Conservation (phyloP, 2,888 invertebrate genomes). For the Mimumesa dahlbomi region DNA sequence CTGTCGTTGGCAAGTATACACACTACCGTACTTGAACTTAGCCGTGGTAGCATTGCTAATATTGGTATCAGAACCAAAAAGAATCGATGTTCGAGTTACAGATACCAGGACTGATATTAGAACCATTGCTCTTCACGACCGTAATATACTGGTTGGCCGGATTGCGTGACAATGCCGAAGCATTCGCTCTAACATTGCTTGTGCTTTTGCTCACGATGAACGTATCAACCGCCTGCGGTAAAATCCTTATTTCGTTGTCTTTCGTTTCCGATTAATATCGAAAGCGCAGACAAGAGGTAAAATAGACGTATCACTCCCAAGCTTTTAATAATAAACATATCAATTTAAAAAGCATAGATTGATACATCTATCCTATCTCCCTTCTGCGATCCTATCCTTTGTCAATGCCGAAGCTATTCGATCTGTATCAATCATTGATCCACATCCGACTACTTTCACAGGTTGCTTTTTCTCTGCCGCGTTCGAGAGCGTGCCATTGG, state of each 20-base stretch:
- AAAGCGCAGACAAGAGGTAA: too few relatives aligned
- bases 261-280: not conserved
- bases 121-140: constrained; percentile 90
- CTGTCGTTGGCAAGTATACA: constrained; percentile 86
- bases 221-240: constrained; percentile 93
- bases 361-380: constrained; percentile 47
- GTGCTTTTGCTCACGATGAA: constrained; percentile 90
- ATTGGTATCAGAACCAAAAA: too few relatives aligned
- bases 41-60: too few relatives aligned
- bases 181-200: constrained; percentile 86
- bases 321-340: not conserved
- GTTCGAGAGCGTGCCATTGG: constrained; percentile 89
- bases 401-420: too few relatives aligned
- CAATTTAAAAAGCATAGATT: not conserved
- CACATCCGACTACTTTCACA: too few relatives aligned
- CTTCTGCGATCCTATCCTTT: too few relatives aligned
- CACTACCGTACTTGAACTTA: too few relatives aligned
- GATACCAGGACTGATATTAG: constrained; percentile 92
- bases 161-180: constrained; percentile 85
- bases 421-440: too few relatives aligned
- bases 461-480: constrained; percentile 92
- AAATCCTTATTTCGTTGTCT: too few relatives aligned
- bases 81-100: constrained; percentile 76
- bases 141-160: constrained; percentile 95
- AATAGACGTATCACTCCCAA: too few relatives aligned